Percentiles rank a stretch among this genome's conserved stretches.
phyloP scores from a whole-genome alignment of 2,888 invertebrate species.

The Pandemis corylana region DNA sequence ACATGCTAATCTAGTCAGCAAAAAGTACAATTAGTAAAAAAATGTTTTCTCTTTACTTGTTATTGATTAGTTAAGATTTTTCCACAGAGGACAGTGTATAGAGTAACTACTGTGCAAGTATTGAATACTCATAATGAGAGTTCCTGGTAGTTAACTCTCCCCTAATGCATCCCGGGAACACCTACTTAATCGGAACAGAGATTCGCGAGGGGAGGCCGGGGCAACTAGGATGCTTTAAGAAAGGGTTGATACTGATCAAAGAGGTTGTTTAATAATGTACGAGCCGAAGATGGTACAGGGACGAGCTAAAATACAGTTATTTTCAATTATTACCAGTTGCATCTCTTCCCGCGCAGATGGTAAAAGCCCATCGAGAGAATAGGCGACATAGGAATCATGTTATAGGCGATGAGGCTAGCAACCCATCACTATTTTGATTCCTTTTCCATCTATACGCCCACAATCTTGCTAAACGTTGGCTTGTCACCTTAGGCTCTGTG shows the following conservation, averaged over 20 bases:
- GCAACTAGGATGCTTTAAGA: constrained; percentile 47
- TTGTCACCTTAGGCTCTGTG: no score
- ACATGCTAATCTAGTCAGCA: no score
- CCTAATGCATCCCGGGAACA: constrained; percentile 61
- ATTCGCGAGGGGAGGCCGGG: constrained; percentile 58
- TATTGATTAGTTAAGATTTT: background rate
- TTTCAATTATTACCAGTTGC: no score
- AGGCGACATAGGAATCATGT: no score
- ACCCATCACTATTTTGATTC: no score
- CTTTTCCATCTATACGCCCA: no score
- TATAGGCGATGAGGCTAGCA: no score
- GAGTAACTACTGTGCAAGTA: constrained; percentile 16
- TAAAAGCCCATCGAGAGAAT: no score
- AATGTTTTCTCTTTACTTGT: no score
- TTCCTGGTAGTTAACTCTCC: constrained; percentile 50
- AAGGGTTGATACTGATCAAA: constrained; percentile 20
- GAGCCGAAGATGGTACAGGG: background rate
- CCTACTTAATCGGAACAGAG: constrained; percentile 69
- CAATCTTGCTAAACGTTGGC: no score
- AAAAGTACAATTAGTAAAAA: no score
- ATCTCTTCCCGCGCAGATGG: no score
- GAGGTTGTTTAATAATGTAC: constrained; percentile 9
- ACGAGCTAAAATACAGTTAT: background rate
- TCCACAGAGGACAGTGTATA: background rate
- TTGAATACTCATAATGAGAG: constrained; percentile 39